phyloP scores from a whole-genome alignment of 2,797 vertebrate genomes.

The Pangasius larnaudii region DNA sequence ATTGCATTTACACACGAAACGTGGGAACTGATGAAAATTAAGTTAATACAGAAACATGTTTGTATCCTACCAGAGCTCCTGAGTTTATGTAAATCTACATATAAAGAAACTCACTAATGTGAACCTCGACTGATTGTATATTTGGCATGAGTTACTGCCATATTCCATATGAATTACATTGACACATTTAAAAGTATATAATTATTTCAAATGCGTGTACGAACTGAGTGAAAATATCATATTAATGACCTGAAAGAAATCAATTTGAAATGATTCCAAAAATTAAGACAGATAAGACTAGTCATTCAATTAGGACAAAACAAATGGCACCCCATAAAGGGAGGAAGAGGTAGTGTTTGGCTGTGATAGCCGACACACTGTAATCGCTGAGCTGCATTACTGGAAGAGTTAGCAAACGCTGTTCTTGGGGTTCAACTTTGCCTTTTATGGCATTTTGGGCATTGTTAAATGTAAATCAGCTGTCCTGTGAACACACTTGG shows the following conservation, averaged over 20 bases:
- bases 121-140: background rate
- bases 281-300: background rate
- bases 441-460: background rate
- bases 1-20: background rate
- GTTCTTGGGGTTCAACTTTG: background rate
- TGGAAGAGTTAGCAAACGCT: background rate
- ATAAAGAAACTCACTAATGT: background rate
- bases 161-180: background rate
- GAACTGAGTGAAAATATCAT: background rate
- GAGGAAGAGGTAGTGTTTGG: background rate
- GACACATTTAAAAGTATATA: background rate
- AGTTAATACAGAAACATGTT: background rate
- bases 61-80: background rate
- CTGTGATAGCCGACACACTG: background rate
- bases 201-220: background rate
- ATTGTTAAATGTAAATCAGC: background rate
- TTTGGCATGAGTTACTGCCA: background rate
- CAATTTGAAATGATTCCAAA: background rate
- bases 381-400: background rate
- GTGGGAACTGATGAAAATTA: background rate
- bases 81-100: background rate
- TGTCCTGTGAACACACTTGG: background rate
- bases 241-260: background rate
- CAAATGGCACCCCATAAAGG: background rate
- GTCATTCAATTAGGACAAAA: background rate